Evolutionary conservation across 2,797 vertebrate species (phyloP), one percentile per base, ranked within the genome.

Genomic region (Hippopotamyrus pictus): DNA sequence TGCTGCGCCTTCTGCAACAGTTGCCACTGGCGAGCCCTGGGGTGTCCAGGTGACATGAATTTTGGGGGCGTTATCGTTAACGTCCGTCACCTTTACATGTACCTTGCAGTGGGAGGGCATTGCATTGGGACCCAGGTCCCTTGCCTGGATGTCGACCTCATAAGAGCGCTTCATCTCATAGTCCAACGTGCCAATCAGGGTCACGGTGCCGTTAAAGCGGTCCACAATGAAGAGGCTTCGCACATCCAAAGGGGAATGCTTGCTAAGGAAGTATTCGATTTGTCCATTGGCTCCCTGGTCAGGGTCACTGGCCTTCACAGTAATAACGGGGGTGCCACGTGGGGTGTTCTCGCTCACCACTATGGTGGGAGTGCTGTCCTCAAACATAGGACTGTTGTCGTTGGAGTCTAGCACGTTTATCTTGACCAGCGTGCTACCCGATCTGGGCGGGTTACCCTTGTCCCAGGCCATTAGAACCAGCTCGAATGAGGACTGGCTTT

Each of bases 281-380:
- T 98, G 96, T 83, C 98, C 98, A 0, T 98, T 99, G 86, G 96
- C 95, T 0, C 98, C 98, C 93, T 98, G 97, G 90, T 99, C 98
- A 0, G 97, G 97, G 88, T 99, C 98, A 0, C 96, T 97, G 90
- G 97, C 97, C 0, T 94, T 97, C 59, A 99, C 93, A 0, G 93
- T 97, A 93, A 97, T 94, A 0, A 99, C 96, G 46, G 95, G 94
- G 0, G 97, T 97, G 29, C 97, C 97, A 0, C 94, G 95, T 14
- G 92, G 91, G 3, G 97, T 94, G 3, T 99, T 96, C 93, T 99
- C 98, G 19, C 87, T 29, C 5, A 99, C 94, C 90, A 97, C 97
- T 8, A 98, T 94, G 0, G 90, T 94, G 85, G 97, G 92, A 0
- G 94, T 96, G 90, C 93, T 96, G 89, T 98, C 96, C 59, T 97